A percentile compares a stretch with the other conserved stretches of the same genome.
phyloP scores from a whole-genome alignment of 2,888 invertebrate species.

The Mesochorus sp. region DNA sequence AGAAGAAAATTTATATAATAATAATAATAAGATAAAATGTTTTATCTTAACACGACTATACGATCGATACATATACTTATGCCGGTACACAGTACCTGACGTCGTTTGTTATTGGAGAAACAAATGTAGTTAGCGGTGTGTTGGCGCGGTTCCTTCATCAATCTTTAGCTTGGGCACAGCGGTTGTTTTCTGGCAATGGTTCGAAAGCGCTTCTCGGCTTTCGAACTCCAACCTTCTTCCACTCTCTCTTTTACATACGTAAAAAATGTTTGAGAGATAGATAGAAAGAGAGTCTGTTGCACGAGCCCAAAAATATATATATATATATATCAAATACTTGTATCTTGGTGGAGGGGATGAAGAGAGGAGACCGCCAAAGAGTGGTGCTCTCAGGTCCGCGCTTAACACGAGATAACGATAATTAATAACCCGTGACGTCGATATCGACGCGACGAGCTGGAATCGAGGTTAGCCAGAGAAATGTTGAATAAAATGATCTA shows the following conservation, averaged over 20 bases:
- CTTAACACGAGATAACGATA: slow-evolving; percentile 68
- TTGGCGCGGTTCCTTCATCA: slow-evolving; percentile 51
- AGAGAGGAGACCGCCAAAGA: slow-evolving; percentile 43
- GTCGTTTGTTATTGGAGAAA: slow-evolving; percentile 59
- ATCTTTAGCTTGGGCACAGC: slow-evolving; percentile 36
- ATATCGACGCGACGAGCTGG: slow-evolving; percentile 67
- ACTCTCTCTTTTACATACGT: neutral
- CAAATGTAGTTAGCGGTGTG: slow-evolving; percentile 55
- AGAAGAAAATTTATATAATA: no score
- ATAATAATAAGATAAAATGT: no score
- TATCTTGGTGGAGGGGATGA: neutral
- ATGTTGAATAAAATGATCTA: slow-evolving; percentile 60
- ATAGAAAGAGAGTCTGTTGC: slow-evolving; percentile 2
- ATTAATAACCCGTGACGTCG: slow-evolving; percentile 76
- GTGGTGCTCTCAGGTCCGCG: slow-evolving; percentile 20
- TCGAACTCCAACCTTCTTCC: slow-evolving; percentile 24
- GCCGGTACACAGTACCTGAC: slow-evolving; percentile 10
- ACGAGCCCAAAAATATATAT: neutral
- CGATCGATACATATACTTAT: slow-evolving; percentile 7
- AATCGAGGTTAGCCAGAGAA: neutral
- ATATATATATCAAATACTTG: slow-evolving; percentile 9
- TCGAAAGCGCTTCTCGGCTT: slow-evolving; percentile 39
- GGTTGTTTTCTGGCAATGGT: slow-evolving; percentile 5
- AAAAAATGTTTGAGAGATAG: neutral
- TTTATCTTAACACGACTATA: slow-evolving; percentile 22